phyloP scores from a whole-genome alignment of 2,797 vertebrate genomes.

The Crypturellus tataupa region DNA sequence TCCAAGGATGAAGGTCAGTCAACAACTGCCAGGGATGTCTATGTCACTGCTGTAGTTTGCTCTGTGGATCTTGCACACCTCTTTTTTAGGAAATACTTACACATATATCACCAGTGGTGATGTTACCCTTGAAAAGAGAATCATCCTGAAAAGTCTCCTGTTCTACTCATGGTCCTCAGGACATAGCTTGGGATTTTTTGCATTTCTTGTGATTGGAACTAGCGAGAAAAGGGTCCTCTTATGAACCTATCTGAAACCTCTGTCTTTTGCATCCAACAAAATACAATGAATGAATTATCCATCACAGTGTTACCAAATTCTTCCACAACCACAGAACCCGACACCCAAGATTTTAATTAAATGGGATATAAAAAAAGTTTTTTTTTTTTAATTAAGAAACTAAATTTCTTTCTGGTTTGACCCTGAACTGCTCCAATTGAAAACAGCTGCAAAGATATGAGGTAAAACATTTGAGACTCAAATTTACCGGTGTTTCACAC shows the following conservation, averaged over 20 bases:
- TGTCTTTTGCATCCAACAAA: conserved; percentile 11
- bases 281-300: background rate
- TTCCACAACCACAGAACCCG: conserved; percentile 15
- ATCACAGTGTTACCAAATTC: background rate
- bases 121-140: background rate
- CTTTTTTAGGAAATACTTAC: background rate
- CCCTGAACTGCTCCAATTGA: background rate
- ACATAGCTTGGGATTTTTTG: accelerated
- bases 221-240: background rate
- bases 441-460: conserved; percentile 5
- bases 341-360: conserved; percentile 36
- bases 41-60: accelerated
- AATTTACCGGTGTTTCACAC: background rate
- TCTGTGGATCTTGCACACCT: background rate
- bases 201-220: background rate
- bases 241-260: background rate
- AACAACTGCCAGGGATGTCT: accelerated
- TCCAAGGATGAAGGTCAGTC: background rate
- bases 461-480: background rate
- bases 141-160: background rate
- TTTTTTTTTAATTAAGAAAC: background rate
- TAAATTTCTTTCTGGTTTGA: conserved; percentile 38
- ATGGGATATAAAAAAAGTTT: conserved; percentile 20
- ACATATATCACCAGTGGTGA: background rate
- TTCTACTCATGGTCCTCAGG: background rate